phyloP scores from a whole-genome alignment of 2,797 vertebrate genomes.

The Australoheros facetus region DNA sequence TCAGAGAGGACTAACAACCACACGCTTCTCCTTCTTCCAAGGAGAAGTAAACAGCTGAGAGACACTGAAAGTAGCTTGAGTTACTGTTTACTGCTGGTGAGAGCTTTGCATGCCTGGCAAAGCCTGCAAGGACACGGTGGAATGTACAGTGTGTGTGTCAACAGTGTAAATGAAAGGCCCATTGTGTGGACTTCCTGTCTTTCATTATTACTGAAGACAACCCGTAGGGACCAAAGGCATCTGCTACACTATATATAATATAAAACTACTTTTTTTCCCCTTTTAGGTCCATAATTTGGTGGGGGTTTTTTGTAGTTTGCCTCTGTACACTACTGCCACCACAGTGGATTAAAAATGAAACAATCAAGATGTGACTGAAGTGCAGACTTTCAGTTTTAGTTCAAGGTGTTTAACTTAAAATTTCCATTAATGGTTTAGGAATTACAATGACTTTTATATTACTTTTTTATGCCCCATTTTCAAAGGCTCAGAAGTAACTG shows the following conservation, averaged over 20 bases:
- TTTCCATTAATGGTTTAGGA: too few relatives aligned
- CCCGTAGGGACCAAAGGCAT: neutral
- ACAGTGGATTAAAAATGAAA: too few relatives aligned
- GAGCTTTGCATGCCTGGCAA: neutral
- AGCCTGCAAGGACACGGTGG: fast-evolving
- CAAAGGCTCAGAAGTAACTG: too few relatives aligned
- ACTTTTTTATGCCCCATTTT: too few relatives aligned
- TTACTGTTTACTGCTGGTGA: neutral
- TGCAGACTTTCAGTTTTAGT: too few relatives aligned
- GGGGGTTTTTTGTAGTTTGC: too few relatives aligned
- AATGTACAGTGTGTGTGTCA: neutral
- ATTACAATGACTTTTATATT: too few relatives aligned
- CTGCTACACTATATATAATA: neutral
- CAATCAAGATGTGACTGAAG: too few relatives aligned
- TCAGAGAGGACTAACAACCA: neutral
- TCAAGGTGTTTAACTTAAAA: too few relatives aligned
- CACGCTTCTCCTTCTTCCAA: neutral
- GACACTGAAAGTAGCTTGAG: neutral
- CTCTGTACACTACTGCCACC: too few relatives aligned
- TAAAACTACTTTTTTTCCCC: neutral
- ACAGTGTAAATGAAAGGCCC: neutral
- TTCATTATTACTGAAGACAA: neutral
- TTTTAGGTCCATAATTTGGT: too few relatives aligned
- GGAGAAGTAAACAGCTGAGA: neutral
- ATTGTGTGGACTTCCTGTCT: neutral